Conservation (phyloP, 2,888 invertebrate genomes). For the Encarsia formosa region DNA sequence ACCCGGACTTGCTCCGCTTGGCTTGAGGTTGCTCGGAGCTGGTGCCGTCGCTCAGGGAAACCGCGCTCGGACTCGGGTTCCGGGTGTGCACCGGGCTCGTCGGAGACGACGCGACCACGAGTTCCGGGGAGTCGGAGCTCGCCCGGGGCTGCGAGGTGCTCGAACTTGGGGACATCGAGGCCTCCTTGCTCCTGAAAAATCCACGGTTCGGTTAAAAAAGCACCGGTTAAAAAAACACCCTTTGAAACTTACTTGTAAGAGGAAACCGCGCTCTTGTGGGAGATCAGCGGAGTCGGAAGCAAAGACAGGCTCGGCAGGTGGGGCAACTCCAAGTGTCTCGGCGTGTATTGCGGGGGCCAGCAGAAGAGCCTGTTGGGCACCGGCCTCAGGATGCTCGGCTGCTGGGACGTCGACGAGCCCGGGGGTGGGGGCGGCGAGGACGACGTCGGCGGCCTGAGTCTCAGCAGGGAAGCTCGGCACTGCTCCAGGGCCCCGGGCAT, state of each 20-base stretch:
- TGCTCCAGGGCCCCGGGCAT: constrained; percentile 70
- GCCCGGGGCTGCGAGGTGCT: constrained; percentile 3
- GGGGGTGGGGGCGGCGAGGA: neutral
- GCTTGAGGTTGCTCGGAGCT: constrained; percentile 27
- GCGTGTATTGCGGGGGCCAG: constrained; percentile 37
- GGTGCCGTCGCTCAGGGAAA: constrained; percentile 28
- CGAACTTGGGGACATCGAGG: constrained; percentile 23
- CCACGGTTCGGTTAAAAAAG: neutral
- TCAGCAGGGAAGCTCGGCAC: constrained; percentile 60
- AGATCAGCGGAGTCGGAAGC: constrained; percentile 34
- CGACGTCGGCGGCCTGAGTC: constrained; percentile 50
- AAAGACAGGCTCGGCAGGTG: constrained; percentile 44
- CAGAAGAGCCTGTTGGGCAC: constrained; percentile 46
- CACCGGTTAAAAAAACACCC: neutral
- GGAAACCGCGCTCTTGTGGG: constrained; percentile 29
- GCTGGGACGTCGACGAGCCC: constrained; percentile 34
- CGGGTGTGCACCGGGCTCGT: constrained; percentile 6
- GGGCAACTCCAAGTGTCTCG: constrained; percentile 37
- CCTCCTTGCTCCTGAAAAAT: constrained; percentile 9
- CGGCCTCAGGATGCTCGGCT: constrained; percentile 39
- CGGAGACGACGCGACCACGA: constrained; percentile 30
- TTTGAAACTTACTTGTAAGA: constrained; percentile 10
- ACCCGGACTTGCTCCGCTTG: constrained; percentile 6
- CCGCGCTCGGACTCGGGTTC: constrained; percentile 28
- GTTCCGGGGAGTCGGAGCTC: constrained; percentile 16